Conservation (phyloP, 2,113 vertebrate genomes). For the Odobenus rosmarus region DNA sequence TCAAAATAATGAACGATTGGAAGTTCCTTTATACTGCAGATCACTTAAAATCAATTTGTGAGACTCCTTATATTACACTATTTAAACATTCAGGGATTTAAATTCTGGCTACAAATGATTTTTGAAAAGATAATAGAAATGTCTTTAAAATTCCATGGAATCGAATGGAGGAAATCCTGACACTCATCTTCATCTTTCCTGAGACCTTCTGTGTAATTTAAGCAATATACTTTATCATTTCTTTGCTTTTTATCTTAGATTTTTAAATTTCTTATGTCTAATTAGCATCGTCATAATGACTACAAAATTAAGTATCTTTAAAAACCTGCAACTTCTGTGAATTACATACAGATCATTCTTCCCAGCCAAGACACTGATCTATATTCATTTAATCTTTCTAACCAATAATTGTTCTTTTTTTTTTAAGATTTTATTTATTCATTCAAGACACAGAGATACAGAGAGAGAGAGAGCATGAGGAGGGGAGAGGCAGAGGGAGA, state of each 20-base stretch:
- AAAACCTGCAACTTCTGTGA: not conserved
- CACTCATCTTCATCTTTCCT: not conserved
- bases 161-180: not conserved
- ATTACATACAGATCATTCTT: not conserved
- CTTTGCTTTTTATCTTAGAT: not conserved
- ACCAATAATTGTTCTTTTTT: not conserved
- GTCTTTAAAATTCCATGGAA: not conserved
- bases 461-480: too few relatives aligned
- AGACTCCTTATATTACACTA: not conserved
- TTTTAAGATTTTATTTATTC: too few relatives aligned
- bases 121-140: not conserved
- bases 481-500: too few relatives aligned
- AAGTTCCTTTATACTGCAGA: not conserved
- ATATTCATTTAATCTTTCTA: not conserved
- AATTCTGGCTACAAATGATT: not conserved
- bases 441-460: too few relatives aligned
- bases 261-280: not conserved
- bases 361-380: not conserved
- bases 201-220: not conserved
- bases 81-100: not conserved
- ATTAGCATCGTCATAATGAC: not conserved
- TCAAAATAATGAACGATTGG: conserved; percentile 8
- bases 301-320: not conserved
- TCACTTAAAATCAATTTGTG: not conserved
- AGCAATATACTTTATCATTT: not conserved